Base-by-base conservation (phyloP, 2,113 vertebrate genomes). In the Archilochus colubris region DNA sequence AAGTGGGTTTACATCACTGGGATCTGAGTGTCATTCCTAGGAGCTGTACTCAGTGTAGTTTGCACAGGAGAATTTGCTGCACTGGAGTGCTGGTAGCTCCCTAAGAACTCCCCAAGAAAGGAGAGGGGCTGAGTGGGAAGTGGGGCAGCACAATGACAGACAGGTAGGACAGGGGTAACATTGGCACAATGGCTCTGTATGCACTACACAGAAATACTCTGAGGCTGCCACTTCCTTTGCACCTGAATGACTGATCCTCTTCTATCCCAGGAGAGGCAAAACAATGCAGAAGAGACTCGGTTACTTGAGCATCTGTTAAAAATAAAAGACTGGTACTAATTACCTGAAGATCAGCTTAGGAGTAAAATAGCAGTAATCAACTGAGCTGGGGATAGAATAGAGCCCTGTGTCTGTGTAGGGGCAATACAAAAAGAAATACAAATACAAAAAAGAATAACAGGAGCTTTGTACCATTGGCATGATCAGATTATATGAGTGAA, bases 361-460 rank as follows among this genome's bases (percentile, higher is more conserved):
- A 86, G 28, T 92, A 72, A 89, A 96, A 94, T 75, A 89, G 19
- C 40, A 72, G 58, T 89, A 72, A 95, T 73, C 84, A 91, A 89
- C 87, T 66, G 61, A 91, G 14, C 43, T 50, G 27, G 44, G 48
- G 44, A 44, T 55, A 87, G 86, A 75, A 57, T 48, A 1, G 14
- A 91, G 44, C 27, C 53, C 31, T 74, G 8, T 89, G 59, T 51
- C 53, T 91, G 25, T 51, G 82, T 83, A 85, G 18, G 43, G 81
- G 66, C 33, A 78, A 17, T 44, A 66, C 54, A 48, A 75, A 89
- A 94, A 81, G 82, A 86, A 57, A 33, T 33, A 33, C 33, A 33
- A 33, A 33, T 33, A 33, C 33, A 33, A 33, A 33, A n/a, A n/a
- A n/a, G n/a, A n/a, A n/a, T 83, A 91, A 73, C 36, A 82, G 50